A percentile compares a stretch with the other conserved stretches of the same genome.
phyloP scores from a whole-genome alignment of 2,113 vertebrate species.

The Hydrolagus affinis region DNA sequence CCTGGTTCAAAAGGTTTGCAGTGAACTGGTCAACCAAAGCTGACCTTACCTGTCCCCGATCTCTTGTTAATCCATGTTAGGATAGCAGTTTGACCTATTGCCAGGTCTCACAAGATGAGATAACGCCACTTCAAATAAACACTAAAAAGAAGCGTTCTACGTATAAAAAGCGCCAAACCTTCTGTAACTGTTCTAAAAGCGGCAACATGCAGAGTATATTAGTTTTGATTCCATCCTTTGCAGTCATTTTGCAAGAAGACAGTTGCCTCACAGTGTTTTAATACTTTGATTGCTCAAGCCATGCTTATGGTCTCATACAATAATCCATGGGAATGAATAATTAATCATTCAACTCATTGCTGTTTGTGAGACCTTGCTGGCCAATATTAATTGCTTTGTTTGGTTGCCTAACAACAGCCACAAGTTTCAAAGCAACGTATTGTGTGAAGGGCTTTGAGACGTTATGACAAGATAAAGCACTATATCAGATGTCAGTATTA shows the following conservation, averaged over 20 bases:
- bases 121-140: constrained; percentile 25
- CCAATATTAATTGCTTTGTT: no score
- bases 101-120: constrained; percentile 6
- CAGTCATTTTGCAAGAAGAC: background rate
- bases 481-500: no score
- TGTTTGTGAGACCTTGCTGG: no score
- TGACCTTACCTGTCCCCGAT: constrained; percentile 24
- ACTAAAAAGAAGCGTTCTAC: background rate
- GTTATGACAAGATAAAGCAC: no score
- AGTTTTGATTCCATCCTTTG: background rate
- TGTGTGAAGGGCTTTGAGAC: no score
- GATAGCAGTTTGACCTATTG: constrained; percentile 26
- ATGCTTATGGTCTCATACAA: background rate
- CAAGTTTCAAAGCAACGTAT: no score
- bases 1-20: constrained; percentile 22
- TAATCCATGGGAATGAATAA: background rate
- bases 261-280: background rate
- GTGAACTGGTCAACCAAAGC: constrained; percentile 16
- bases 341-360: no score
- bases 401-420: no score
- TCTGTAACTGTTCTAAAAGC: background rate
- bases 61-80: constrained; percentile 29
- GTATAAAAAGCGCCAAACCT: background rate
- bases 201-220: background rate
- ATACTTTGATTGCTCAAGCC: background rate